Conservation (phyloP, 2,113 vertebrate genomes). For the Onychorhynchus coronatus region DNA sequence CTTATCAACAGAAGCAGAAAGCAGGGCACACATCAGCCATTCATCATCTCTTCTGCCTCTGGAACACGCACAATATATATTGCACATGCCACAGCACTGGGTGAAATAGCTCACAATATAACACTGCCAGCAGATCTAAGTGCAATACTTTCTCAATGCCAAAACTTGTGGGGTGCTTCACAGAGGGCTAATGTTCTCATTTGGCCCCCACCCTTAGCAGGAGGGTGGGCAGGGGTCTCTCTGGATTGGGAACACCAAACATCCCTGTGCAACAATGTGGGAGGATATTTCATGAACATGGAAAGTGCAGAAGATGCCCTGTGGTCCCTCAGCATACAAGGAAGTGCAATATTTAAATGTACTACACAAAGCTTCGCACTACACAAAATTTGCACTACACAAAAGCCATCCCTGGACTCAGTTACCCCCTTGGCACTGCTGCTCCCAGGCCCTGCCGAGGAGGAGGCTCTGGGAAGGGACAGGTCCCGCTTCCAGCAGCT, state of each 20-base stretch:
- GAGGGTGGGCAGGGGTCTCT: not conserved
- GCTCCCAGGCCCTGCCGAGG: not conserved
- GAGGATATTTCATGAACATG: rapidly evolving
- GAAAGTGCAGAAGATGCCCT: not conserved
- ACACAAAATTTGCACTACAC: not conserved
- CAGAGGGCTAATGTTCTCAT: no score
- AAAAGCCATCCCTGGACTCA: not conserved
- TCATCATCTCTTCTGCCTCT: constrained; percentile 30
- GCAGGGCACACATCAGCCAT: constrained; percentile 39
- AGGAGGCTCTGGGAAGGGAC: not conserved
- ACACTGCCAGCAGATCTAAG: not conserved
- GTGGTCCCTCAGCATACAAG: no score
- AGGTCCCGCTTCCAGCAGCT: not conserved
- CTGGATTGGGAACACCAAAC: rapidly evolving
- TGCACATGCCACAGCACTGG: not conserved
- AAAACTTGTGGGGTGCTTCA: not conserved
- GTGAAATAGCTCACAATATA: not conserved
- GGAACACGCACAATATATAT: not conserved
- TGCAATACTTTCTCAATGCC: not conserved
- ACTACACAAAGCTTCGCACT: not conserved
- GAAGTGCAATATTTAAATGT: not conserved
- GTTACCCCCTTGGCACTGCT: not conserved
- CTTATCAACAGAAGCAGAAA: constrained; percentile 56
- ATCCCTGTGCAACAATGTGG: not conserved
- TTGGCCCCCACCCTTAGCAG: no score